Percentiles rank a stretch among this genome's conserved stretches.
Evolutionary conservation across 2,888 invertebrate species (phyloP).

Genomic region (Drosophila macrospina): DNA sequence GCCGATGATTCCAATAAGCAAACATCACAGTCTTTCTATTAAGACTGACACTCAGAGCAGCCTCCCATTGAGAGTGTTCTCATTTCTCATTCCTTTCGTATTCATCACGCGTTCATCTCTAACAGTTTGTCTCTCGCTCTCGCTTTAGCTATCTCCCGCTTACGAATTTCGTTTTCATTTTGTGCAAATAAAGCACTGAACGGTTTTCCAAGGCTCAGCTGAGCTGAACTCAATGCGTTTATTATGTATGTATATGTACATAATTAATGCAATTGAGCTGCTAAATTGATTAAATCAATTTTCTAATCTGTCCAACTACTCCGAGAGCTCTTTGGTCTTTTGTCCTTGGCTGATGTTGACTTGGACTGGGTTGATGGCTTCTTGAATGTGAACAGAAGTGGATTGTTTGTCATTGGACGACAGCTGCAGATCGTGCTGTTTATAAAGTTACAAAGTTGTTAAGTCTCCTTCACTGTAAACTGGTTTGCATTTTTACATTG

Average conservation of each 20-base stretch:
- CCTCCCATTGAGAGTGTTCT: neutral
- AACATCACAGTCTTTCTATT: too few species aligned
- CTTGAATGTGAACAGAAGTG: conserved; percentile 60
- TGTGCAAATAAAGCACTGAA: conserved; percentile 20
- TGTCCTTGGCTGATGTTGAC: conserved; percentile 61
- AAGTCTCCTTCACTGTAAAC: conserved; percentile 64
- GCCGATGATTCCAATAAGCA: too few species aligned
- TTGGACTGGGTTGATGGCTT: conserved; percentile 42
- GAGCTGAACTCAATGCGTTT: conserved; percentile 16
- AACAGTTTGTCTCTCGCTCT: conserved; percentile 2
- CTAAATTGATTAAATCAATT: conserved; percentile 60
- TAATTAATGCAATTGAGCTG: conserved; percentile 44
- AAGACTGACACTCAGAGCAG: too few species aligned
- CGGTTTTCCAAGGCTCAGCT: conserved; percentile 47
- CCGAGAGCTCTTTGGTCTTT: conserved; percentile 28
- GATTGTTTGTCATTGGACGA: conserved; percentile 62
- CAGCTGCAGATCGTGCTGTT: conserved; percentile 29
- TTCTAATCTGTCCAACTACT: conserved; percentile 47
- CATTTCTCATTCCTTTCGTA: neutral
- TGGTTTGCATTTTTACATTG: conserved; percentile 74
- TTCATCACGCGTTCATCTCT: conserved; percentile 20
- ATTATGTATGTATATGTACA: conserved; percentile 11
- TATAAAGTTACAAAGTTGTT: conserved; percentile 10
- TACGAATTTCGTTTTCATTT: conserved; percentile 29
- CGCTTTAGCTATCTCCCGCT: conserved; percentile 4